Percentiles rank a stretch among this genome's conserved stretches.
These are phyloP conservation scores for Sciaenops ocellatus DNA, from an alignment of 2,797 vertebrate species.

Conservation along the genomic window DNA sequence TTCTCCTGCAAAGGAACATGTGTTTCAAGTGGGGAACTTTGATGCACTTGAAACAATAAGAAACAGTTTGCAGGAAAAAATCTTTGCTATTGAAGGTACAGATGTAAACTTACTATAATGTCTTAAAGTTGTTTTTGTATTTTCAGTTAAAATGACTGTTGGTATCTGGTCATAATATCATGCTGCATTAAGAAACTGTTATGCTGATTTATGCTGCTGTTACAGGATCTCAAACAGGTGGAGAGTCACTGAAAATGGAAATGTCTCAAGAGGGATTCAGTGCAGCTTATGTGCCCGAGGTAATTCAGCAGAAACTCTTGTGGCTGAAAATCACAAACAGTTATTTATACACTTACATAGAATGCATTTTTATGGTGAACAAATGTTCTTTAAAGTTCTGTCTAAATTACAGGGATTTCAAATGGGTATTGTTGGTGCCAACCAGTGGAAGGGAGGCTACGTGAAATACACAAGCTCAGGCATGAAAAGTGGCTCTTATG, in stretches of 20 bases:
- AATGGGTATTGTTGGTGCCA: conserved; percentile 77
- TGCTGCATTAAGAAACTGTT: neutral
- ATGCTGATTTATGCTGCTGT: conserved; percentile 13
- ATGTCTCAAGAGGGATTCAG: conserved; percentile 84
- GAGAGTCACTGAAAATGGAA: conserved; percentile 78
- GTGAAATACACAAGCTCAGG: neutral
- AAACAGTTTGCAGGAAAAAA: conserved; percentile 70
- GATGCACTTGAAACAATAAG: conserved; percentile 67
- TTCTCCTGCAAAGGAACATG: neutral
- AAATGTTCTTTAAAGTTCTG: neutral
- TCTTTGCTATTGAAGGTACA: conserved; percentile 85
- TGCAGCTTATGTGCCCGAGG: conserved; percentile 58
- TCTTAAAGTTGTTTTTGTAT: neutral
- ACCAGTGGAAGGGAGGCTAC: conserved; percentile 81
- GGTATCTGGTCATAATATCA: too few relatives aligned
- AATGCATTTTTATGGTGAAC: neutral
- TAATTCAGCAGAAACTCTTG: conserved; percentile 21
- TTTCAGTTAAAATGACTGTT: neutral
- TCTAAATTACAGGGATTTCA: conserved; percentile 50
- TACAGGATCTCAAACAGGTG: conserved; percentile 77
- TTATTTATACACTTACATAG: neutral
- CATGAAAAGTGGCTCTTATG: rapidly evolving
- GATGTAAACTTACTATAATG: neutral
- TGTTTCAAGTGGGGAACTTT: conserved; percentile 76
- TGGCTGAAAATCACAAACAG: neutral